A percentile compares a stretch with the other conserved stretches of the same genome.
phyloP scores from a whole-genome alignment of 2,113 vertebrate genomes.

The Callocephalon fimbriatum region DNA sequence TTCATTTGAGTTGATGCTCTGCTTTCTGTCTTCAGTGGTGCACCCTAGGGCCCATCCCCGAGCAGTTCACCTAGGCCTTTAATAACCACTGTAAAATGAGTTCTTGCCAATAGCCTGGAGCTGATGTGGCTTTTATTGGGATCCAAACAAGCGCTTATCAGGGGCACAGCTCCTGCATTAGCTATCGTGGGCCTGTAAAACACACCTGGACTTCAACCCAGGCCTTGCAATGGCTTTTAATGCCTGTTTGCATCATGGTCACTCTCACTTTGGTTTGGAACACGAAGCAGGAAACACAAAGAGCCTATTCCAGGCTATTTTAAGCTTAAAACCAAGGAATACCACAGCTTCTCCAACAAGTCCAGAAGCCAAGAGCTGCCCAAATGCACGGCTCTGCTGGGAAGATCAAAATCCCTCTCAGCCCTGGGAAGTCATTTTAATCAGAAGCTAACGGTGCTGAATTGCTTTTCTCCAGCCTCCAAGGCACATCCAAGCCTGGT shows the following conservation, averaged over 20 bases:
- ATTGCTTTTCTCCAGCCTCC: background rate
- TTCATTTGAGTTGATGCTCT: background rate
- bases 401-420: background rate
- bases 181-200: background rate
- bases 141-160: background rate
- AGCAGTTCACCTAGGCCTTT: background rate
- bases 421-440: background rate
- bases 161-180: background rate
- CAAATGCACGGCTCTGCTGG: background rate
- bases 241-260: background rate
- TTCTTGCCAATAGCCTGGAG: background rate
- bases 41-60: background rate
- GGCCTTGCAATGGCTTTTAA: background rate
- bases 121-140: background rate
- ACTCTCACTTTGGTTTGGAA: background rate
- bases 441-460: background rate
- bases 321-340: conserved; percentile 17
- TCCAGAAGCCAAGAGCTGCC: background rate
- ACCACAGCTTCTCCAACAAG: background rate
- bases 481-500: background rate
- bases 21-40: background rate
- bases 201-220: background rate
- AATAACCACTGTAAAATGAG: background rate
- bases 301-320: background rate
- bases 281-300: background rate